Base-by-base conservation (phyloP, 2,113 vertebrate species). In the Glaucidium brasilianum region DNA sequence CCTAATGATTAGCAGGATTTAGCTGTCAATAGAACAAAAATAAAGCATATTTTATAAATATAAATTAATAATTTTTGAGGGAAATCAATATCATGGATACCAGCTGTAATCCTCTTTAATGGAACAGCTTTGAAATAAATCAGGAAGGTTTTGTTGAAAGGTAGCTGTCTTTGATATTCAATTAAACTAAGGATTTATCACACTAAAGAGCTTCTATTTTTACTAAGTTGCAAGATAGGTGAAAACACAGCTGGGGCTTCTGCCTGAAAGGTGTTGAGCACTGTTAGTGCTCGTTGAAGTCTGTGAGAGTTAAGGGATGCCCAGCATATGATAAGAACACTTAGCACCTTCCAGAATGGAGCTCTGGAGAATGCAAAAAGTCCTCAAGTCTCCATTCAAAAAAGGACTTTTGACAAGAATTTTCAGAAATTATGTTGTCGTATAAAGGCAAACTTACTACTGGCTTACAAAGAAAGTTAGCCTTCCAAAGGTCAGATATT, bases 141-240 rank as follows among this genome's bases (percentile, higher is more conserved):
- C 59, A 67, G 71, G n/a, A 53, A 74, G 25, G 27, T 82, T 85
- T 83, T 96, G 66, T 63, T 90, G 84, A 97, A 86, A 94, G 63
- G 76, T 64, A 72, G 39, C 30, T 92, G 52, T 66, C 84, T 94
- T 88, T 81, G 50, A 59, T 69, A 59, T 34, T 52, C 39, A 34
- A 77, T 64, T n/a, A 92, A 91, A 72, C 18, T 67, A 63, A 83
- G 75, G 79, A 69, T 88, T 62, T 81, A 55, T 81, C 82, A 56
- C 5, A 56, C 43, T 49, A 69, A 96, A 53, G 14, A 67, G 35
- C 68, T 95, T 86, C 62, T 69, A 35, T 66, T 93, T 88, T 81
- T 85, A 82, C 22, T 37, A 35, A 81, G 34, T 45, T 35, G 78
- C 64, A 89, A 88, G 47, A 37, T 34, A 69, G 45, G 84, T 94